These are phyloP conservation scores for Bradysia coprophila DNA, from an alignment of 1,140 invertebrate species.

Conservation along the genomic window DNA sequence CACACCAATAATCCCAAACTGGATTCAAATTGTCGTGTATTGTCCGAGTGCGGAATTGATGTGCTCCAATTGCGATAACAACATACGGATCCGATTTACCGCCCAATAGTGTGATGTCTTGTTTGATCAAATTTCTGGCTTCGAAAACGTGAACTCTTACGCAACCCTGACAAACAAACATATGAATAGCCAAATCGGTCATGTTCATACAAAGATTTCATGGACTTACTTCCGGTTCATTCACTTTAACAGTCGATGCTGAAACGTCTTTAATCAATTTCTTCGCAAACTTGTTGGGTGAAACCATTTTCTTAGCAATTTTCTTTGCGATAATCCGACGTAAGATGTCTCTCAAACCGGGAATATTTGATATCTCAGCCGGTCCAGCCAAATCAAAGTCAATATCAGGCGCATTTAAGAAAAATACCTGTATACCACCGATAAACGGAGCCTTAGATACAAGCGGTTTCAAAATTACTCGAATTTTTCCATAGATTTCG, in stretches of 20 bases:
- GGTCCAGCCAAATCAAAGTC: conserved; percentile 91
- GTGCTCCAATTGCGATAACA: conserved; percentile 68
- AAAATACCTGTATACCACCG: conserved; percentile 84
- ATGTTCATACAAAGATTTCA: no score
- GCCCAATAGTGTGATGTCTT: conserved; percentile 74
- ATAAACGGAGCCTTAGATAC: conserved; percentile 73
- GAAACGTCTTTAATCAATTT: conserved; percentile 65
- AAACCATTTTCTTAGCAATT: conserved; percentile 71
- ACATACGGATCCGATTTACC: conserved; percentile 93
- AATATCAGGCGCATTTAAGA: conserved; percentile 85
- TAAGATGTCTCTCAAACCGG: conserved; percentile 78
- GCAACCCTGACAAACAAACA: conserved; percentile 38
- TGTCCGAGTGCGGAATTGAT: conserved; percentile 71
- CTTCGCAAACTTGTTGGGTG: conserved; percentile 85
- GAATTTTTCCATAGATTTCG: conserved; percentile 72
- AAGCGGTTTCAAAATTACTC: conserved; percentile 85
- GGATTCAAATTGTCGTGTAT: conserved; percentile 86
- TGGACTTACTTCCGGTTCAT: conserved; percentile 63
- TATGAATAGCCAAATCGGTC: no score
- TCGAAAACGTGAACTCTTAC: conserved; percentile 74
- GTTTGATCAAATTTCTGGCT: conserved; percentile 86
- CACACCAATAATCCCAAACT: conserved; percentile 86
- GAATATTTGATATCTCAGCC: conserved; percentile 84
- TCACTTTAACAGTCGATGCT: conserved; percentile 57
- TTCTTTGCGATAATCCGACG: conserved; percentile 76